Evolutionary conservation across 2,113 vertebrate species (phyloP).

Genomic region (Pachyramphus minor): DNA sequence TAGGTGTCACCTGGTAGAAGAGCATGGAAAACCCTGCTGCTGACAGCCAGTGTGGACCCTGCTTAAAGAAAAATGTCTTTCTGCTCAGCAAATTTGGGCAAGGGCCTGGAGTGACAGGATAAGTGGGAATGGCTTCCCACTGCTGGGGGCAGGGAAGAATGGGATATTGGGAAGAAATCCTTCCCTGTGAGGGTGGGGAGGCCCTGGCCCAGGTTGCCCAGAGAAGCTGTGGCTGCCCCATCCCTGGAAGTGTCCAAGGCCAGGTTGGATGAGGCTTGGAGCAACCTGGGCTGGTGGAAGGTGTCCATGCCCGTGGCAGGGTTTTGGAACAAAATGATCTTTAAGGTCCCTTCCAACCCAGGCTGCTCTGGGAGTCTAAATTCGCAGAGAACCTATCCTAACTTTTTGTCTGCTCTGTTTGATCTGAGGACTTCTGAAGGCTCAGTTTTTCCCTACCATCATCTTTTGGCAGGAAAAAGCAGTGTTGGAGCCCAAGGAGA

Average conservation of each 20-base stretch:
- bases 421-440: not conserved
- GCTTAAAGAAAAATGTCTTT: not conserved
- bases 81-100: not conserved
- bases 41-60: fast-evolving
- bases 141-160: fast-evolving
- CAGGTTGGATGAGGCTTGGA: fast-evolving
- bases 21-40: not conserved
- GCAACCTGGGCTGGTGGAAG: fast-evolving
- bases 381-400: not conserved
- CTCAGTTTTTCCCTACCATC: not conserved
- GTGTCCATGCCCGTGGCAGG: not conserved
- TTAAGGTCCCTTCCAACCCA: not conserved
- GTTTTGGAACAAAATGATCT: fast-evolving
- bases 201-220: not conserved
- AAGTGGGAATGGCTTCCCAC: not conserved
- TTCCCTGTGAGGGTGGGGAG: fast-evolving
- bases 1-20: not conserved
- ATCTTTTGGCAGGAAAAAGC: not conserved
- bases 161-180: not conserved
- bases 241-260: fast-evolving
- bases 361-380: not conserved
- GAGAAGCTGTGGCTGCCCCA: not conserved
- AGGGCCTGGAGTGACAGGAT: not conserved
- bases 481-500: fast-evolving
- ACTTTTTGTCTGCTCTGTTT: not conserved